Conservation (phyloP, 2,888 invertebrate species). For the Scelioninae gen. 1 region DNA sequence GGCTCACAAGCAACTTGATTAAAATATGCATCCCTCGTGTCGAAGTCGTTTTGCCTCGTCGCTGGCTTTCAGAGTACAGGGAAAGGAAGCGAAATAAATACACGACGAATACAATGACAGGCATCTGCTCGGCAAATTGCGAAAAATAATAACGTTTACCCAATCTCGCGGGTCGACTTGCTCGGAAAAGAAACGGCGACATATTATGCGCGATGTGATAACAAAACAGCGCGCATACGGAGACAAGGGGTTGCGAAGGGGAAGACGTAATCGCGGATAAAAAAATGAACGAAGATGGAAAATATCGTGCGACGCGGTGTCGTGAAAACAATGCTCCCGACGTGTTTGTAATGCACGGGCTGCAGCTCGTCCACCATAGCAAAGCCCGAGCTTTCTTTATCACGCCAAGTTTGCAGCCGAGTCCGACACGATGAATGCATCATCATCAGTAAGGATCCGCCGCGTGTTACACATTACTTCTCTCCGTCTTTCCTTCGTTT, state of each 20-base stretch:
- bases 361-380: conserved; percentile 60
- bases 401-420: conserved; percentile 56
- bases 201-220: conserved; percentile 44
- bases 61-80: conserved; percentile 32
- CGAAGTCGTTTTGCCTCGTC: too few species aligned
- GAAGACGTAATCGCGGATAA: conserved; percentile 49
- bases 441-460: conserved; percentile 66
- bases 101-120: conserved; percentile 65
- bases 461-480: conserved; percentile 7
- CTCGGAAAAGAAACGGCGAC: conserved; percentile 40
- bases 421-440: conserved; percentile 72
- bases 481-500: neutral
- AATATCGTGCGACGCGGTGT: conserved; percentile 31
- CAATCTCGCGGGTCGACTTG: conserved; percentile 69
- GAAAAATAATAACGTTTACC: conserved; percentile 82
- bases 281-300: conserved; percentile 10
- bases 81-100: conserved; percentile 64
- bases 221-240: conserved; percentile 21
- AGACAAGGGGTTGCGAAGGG: conserved; percentile 8
- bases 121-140: conserved; percentile 82
- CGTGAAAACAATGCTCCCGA: conserved; percentile 52
- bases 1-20: conserved; percentile 77
- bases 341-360: conserved; percentile 68
- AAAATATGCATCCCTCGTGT: conserved; percentile 78
- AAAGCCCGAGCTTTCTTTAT: conserved; percentile 71